Base-by-base conservation (phyloP, 2,113 vertebrate species). In the Cryptotis parvus region DNA sequence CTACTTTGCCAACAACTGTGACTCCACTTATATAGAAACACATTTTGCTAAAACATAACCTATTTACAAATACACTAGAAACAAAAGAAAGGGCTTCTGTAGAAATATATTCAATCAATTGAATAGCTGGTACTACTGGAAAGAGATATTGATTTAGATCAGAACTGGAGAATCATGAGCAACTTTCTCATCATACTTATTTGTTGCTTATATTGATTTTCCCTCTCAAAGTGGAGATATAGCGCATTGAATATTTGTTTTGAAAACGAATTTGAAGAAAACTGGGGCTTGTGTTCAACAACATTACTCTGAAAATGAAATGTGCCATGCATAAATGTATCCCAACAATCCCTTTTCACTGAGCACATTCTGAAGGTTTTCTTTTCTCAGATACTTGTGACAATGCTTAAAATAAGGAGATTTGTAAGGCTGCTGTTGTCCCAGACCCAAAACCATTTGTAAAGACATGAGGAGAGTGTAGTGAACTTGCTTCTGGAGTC, bases 401-500 rank as follows among this genome's bases (percentile, higher is more conserved):
- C 90, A 63, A 8, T 43, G 43, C 11, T 65, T 69, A 4, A 11
- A 72, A 43, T 80, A 87, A 85, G n/a, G 52, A 61, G 18, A 31
- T 33, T 66, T 73, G 29, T 68, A n/a, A 79, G 55, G n/a, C 18
- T 76, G 75, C 58, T 63, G 68, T 24, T 84, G 79, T 89, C 89
- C 20, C 41, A 86, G 65, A 18, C 68, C 27, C 33, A 31, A 52
- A 33, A 86, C 29, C 61, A 45, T 89, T 11, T 75, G 84, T 33
- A 58, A 68, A 65, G 2, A 52, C 45, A 49, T 0, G 9, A 35
- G 39, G 8, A 7, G 31, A 18, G 74, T 45, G 66, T 33, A 16
- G 18, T 1, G 18, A 70, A 74, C 63, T 61, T 55, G 84, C 94
- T 95, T 94, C 95, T 95, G 94, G 74, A 81, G 92, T 75, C 75